These are phyloP conservation scores for Stegodyphus mimosarum DNA, from an alignment of 1,140 invertebrate species.

Conservation along the genomic window DNA sequence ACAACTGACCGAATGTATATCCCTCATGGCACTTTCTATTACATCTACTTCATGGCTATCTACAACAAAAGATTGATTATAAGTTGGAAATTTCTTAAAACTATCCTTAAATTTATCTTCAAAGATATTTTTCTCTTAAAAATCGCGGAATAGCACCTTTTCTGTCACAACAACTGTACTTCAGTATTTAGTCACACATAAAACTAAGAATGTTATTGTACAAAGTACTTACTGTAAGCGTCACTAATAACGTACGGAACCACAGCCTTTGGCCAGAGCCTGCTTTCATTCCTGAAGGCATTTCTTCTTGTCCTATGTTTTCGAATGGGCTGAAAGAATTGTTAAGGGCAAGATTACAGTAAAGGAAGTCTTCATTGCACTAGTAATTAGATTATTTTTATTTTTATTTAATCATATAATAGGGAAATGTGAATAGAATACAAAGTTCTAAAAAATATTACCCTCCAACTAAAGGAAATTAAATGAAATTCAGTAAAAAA, in stretches of 20 bases:
- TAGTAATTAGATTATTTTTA: too few species aligned
- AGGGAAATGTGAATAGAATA: too few species aligned
- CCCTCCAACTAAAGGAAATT: too few species aligned
- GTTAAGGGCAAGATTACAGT: too few species aligned
- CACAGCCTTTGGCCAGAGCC: conserved; percentile 41
- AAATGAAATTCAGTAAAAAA: too few species aligned
- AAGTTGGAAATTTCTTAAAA: neutral
- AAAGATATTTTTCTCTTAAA: too few species aligned
- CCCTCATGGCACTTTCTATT: conserved; percentile 32
- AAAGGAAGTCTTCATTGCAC: too few species aligned
- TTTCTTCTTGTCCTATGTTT: conserved; percentile 19
- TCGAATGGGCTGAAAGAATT: conserved; percentile 1
- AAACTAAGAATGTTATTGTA: neutral
- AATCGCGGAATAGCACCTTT: too few species aligned
- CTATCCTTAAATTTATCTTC: too few species aligned
- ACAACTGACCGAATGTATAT: conserved; percentile 47
- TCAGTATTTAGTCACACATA: neutral
- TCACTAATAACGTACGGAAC: conserved; percentile 35
- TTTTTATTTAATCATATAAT: too few species aligned
- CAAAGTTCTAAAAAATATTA: too few species aligned
- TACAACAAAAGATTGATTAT: neutral
- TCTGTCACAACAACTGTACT: too few species aligned
- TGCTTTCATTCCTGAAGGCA: conserved; percentile 48
- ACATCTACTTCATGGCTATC: neutral
- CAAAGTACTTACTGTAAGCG: conserved; percentile 29